Evolutionary conservation across 2,888 invertebrate genomes (phyloP).

Genomic region (Arrhopalites spinosus): DNA sequence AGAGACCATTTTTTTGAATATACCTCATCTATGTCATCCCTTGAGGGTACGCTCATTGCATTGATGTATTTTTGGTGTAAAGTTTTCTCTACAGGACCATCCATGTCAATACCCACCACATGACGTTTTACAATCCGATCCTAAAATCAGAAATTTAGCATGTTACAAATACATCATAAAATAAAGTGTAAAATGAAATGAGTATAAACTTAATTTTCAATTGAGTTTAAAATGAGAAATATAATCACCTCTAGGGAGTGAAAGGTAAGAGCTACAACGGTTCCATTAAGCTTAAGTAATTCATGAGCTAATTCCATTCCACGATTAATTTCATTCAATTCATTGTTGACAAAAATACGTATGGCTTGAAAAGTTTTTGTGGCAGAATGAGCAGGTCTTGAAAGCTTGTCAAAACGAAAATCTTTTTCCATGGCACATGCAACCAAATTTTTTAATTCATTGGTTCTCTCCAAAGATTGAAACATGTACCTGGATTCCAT

Average conservation of each 20-base stretch:
- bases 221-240: background rate
- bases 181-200: background rate
- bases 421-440: slow-evolving; percentile 65
- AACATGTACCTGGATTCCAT: slow-evolving; percentile 80
- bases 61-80: slow-evolving; percentile 74
- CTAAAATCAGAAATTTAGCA: slow-evolving; percentile 65
- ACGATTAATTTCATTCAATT: slow-evolving; percentile 91
- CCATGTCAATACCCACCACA: slow-evolving; percentile 75
- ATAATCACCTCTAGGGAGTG: slow-evolving; percentile 67
- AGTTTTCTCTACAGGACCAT: slow-evolving; percentile 70
- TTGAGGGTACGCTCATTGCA: slow-evolving; percentile 66
- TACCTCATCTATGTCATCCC: slow-evolving; percentile 67
- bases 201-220: background rate
- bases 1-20: slow-evolving; percentile 75
- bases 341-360: slow-evolving; percentile 94
- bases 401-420: slow-evolving; percentile 71
- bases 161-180: background rate
- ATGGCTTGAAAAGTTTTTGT: slow-evolving; percentile 93
- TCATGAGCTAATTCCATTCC: slow-evolving; percentile 76
- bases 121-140: slow-evolving; percentile 92
- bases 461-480: slow-evolving; percentile 77
- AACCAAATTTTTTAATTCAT: slow-evolving; percentile 78
- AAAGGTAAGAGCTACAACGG: slow-evolving; percentile 82
- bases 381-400: slow-evolving; percentile 77
- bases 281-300: slow-evolving; percentile 77